phyloP scores from a whole-genome alignment of 1,140 invertebrate genomes.

The Pseudomyrmex dendroicus region DNA sequence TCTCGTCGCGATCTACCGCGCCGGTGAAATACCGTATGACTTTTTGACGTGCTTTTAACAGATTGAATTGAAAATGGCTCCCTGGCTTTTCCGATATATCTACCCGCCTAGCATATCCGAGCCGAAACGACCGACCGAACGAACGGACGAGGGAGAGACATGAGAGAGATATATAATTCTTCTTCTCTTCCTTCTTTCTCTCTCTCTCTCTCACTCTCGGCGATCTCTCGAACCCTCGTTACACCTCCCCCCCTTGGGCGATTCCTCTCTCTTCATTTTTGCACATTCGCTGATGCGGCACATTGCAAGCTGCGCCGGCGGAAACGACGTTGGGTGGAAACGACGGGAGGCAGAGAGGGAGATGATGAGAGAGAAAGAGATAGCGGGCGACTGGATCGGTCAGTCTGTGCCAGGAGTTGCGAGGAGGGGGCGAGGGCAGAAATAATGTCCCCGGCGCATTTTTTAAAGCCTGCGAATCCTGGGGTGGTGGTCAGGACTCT shows the following conservation, averaged over 20 bases:
- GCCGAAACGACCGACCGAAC: conserved; percentile 74
- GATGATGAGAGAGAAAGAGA: conserved; percentile 18
- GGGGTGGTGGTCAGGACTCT: conserved; percentile 32
- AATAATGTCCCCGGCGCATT: conserved; percentile 82
- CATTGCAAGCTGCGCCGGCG: conserved; percentile 75
- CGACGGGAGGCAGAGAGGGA: conserved; percentile 53
- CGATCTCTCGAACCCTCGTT: conserved; percentile 22
- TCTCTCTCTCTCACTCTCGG: background rate
- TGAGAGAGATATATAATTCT: conserved; percentile 53
- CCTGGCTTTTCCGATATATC: conserved; percentile 77
- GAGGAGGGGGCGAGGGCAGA: conserved; percentile 71
- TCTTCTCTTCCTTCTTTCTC: background rate
- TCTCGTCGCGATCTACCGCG: conserved; percentile 66
- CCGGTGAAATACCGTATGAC: conserved; percentile 81
- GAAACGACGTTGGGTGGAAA: conserved; percentile 63
- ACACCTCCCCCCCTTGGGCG: background rate
- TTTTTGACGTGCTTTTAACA: conserved; percentile 84
- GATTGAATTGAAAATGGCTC: conserved; percentile 83
- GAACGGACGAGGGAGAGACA: conserved; percentile 73
- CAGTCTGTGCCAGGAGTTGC: conserved; percentile 21
- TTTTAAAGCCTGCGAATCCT: conserved; percentile 75
- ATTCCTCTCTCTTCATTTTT: conserved; percentile 71
- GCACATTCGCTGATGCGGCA: conserved; percentile 80
- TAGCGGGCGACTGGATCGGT: conserved; percentile 18
- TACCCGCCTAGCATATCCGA: conserved; percentile 78